phyloP scores from a whole-genome alignment of 2,888 invertebrate species.

The Trissoscelio sp. region DNA sequence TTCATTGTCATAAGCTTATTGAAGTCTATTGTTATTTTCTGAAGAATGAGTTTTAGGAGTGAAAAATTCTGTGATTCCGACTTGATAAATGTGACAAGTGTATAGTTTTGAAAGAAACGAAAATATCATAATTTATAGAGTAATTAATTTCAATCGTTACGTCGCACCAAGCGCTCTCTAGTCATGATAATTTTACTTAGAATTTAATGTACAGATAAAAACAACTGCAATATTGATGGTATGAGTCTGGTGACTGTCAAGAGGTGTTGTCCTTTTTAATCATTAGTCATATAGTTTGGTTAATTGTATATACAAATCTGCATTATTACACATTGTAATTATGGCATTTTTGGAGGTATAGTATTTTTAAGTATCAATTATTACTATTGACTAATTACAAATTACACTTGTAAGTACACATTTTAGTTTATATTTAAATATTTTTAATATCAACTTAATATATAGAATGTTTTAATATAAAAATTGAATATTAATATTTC shows the following conservation, averaged over 20 bases:
- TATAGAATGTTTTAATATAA: too few relatives aligned
- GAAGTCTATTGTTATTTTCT: slow-evolving; percentile 12
- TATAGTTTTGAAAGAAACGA: not conserved
- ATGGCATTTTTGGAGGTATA: slow-evolving; percentile 51
- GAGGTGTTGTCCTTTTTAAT: slow-evolving; percentile 30
- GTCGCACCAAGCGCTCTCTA: not conserved
- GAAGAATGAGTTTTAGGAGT: not conserved
- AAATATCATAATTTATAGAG: not conserved
- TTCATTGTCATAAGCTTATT: not conserved
- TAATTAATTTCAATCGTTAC: not conserved
- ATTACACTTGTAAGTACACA: too few relatives aligned
- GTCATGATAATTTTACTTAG: not conserved
- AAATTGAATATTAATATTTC: too few relatives aligned
- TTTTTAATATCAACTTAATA: too few relatives aligned
- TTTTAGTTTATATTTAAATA: too few relatives aligned
- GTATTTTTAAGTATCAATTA: not conserved
- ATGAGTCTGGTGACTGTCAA: slow-evolving; percentile 16
- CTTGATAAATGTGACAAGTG: not conserved
- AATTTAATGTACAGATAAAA: not conserved
- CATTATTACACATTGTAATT: not conserved
- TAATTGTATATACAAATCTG: slow-evolving; percentile 7
- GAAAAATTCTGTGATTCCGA: slow-evolving; percentile 4
- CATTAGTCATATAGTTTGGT: not conserved
- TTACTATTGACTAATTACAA: not conserved
- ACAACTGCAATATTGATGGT: not conserved